phyloP scores from a whole-genome alignment of 2,113 vertebrate genomes.

The Serilophus lunatus region DNA sequence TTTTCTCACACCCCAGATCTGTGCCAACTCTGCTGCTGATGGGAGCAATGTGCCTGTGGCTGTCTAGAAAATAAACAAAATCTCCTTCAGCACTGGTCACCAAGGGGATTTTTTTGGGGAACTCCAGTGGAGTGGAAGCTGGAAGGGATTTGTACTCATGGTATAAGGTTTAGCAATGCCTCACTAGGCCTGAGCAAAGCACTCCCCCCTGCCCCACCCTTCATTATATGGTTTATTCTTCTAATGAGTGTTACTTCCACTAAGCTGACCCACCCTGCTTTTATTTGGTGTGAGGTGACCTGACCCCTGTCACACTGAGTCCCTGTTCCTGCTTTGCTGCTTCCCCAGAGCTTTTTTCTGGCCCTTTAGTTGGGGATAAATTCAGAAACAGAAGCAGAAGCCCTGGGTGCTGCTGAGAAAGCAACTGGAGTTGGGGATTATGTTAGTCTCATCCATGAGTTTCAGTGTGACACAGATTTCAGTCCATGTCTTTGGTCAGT shows the following conservation, averaged over 20 bases:
- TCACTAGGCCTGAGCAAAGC: not conserved
- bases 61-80: not conserved
- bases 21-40: constrained; percentile 4
- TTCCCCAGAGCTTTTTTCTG: not conserved
- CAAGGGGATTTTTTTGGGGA: not conserved
- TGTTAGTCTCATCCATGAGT: not conserved
- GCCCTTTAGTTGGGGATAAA: not conserved
- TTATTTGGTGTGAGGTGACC: not conserved
- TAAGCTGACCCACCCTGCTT: not conserved
- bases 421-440: not conserved
- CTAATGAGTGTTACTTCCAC: not conserved
- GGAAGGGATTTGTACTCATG: not conserved
- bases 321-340: not conserved
- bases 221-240: not conserved
- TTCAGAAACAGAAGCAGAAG: not conserved
- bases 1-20: not conserved
- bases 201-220: not conserved
- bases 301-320: not conserved
- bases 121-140: not conserved
- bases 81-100: not conserved
- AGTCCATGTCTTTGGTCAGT: not conserved
- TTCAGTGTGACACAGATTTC: not conserved
- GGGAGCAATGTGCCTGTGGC: not conserved
- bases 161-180: not conserved
- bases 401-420: rapidly evolving